phyloP scores from a whole-genome alignment of 2,888 invertebrate genomes.

The Yponomeuta malinellus region DNA sequence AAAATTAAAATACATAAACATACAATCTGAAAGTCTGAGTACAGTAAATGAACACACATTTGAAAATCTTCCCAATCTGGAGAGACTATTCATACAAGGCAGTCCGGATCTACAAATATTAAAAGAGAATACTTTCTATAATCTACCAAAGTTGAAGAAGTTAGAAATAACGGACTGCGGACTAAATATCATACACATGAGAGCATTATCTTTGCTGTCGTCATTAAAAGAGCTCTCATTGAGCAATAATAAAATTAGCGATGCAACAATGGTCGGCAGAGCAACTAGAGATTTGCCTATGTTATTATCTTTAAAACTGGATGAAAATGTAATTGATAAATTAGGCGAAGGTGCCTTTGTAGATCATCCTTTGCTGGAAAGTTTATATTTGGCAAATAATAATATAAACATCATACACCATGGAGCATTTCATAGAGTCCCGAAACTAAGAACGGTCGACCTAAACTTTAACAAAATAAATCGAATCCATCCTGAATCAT shows the following conservation, averaged over 20 bases:
- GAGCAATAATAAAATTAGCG: slow-evolving; percentile 82
- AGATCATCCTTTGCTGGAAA: slow-evolving; percentile 82
- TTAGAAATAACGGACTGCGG: slow-evolving; percentile 87
- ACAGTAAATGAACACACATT: slow-evolving; percentile 82
- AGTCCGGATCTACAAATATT: slow-evolving; percentile 80
- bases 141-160: slow-evolving; percentile 79
- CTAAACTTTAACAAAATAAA: slow-evolving; percentile 85
- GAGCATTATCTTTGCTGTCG: slow-evolving; percentile 84
- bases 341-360: slow-evolving; percentile 87
- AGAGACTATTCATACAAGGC: slow-evolving; percentile 84
- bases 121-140: slow-evolving; percentile 83
- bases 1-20: slow-evolving; percentile 82
- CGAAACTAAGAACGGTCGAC: slow-evolving; percentile 82
- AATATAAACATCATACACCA: slow-evolving; percentile 84
- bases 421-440: slow-evolving; percentile 88
- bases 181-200: slow-evolving; percentile 85
- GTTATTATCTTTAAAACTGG: slow-evolving; percentile 81
- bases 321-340: slow-evolving; percentile 82
- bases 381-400: slow-evolving; percentile 82
- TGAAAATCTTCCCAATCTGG: slow-evolving; percentile 81
- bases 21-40: slow-evolving; percentile 80
- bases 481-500: slow-evolving; percentile 88
- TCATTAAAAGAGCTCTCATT: slow-evolving; percentile 81
- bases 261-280: slow-evolving; percentile 88
- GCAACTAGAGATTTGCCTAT: slow-evolving; percentile 85